These are phyloP conservation scores for Eutolmus rufibarbis DNA, from an alignment of 2,888 invertebrate species.

Conservation along the genomic window DNA sequence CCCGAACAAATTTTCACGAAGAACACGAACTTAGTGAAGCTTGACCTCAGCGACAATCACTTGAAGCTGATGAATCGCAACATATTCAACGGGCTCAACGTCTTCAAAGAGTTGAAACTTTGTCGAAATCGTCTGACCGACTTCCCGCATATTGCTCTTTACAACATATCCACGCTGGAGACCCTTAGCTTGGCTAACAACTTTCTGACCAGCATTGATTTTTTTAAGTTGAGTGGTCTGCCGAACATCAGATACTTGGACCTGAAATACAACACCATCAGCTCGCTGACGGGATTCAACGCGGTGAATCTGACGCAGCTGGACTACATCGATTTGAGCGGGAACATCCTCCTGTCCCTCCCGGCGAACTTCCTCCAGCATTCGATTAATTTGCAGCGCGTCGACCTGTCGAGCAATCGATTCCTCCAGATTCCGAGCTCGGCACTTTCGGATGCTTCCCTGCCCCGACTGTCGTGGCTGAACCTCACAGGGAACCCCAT, in stretches of 20 bases:
- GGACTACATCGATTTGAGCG: conserved; percentile 76
- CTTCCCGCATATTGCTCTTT: conserved; percentile 80
- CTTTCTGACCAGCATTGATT: conserved; percentile 74
- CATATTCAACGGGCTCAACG: conserved; percentile 77
- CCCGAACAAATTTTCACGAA: conserved; percentile 76
- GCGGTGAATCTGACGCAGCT: conserved; percentile 78
- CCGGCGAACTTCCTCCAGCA: conserved; percentile 83
- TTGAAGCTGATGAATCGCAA: conserved; percentile 73
- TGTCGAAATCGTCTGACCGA: conserved; percentile 77
- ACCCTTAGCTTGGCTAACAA: conserved; percentile 74
- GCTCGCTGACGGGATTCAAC: conserved; percentile 77
- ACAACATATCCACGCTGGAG: conserved; percentile 79
- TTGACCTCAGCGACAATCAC: conserved; percentile 77
- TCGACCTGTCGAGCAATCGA: conserved; percentile 80
- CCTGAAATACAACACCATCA: conserved; percentile 77
- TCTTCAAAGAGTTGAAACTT: conserved; percentile 78
- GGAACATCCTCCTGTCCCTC: conserved; percentile 76
- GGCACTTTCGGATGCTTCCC: conserved; percentile 76
- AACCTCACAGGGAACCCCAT: conserved; percentile 86
- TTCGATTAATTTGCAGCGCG: conserved; percentile 73
- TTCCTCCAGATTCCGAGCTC: conserved; percentile 79
- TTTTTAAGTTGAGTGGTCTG: conserved; percentile 78
- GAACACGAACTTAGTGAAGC: conserved; percentile 77
- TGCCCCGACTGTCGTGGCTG: conserved; percentile 76
- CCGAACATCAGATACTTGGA: conserved; percentile 77